These are phyloP conservation scores for Papilio xuthus DNA, from an alignment of 1,140 invertebrate genomes.

Conservation along the genomic window DNA sequence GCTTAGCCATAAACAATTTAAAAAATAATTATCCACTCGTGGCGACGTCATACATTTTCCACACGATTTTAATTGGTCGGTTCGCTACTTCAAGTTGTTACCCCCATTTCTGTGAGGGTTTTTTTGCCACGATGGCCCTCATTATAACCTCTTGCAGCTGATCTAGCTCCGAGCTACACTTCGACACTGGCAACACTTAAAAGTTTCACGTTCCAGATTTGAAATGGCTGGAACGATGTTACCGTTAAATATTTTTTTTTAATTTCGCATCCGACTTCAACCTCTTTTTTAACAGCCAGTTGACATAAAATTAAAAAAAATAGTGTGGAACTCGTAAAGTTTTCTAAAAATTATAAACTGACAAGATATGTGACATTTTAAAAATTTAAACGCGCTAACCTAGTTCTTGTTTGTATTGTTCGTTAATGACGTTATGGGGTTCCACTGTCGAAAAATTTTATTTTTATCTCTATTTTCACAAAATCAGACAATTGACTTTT, in stretches of 20 bases:
- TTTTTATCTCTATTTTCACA: no score
- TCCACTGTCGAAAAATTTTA: no score
- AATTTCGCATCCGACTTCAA: constrained; percentile 8
- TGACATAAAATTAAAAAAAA: constrained; percentile 21
- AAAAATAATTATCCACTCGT: constrained; percentile 10
- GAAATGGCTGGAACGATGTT: constrained; percentile 12
- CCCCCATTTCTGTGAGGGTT: background rate
- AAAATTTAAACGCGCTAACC: background rate
- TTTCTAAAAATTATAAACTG: background rate
- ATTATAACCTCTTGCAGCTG: constrained; percentile 2
- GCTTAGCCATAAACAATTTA: background rate
- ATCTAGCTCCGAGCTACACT: constrained; percentile 24
- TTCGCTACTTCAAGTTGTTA: constrained; percentile 9
- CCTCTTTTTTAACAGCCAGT: constrained; percentile 12
- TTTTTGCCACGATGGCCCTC: constrained; percentile 8
- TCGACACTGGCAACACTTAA: constrained; percentile 27
- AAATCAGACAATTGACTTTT: no score
- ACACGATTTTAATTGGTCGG: constrained; percentile 19
- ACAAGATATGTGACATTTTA: constrained; percentile 5
- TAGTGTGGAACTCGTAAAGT: background rate
- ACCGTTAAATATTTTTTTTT: constrained; percentile 1
- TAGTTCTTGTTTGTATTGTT: constrained; percentile 3
- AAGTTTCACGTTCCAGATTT: constrained; percentile 31
- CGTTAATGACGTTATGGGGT: background rate
- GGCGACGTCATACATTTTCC: background rate